phyloP scores from a whole-genome alignment of 2,797 vertebrate species.

The Rhabdophis nuchalis region DNA sequence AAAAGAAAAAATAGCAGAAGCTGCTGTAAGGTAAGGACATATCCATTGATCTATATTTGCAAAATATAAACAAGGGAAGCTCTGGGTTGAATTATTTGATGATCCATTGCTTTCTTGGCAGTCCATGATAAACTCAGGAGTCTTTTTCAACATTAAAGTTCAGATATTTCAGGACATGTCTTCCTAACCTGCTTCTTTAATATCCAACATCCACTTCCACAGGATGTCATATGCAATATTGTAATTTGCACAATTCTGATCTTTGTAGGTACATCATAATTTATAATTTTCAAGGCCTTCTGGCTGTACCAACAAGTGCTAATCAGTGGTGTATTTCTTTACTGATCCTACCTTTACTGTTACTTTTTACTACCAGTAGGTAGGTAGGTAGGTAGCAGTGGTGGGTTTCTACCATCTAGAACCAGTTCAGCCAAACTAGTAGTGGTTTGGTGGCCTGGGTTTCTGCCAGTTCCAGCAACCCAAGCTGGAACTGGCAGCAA shows the following conservation, averaged over 20 bases:
- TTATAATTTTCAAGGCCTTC: not conserved
- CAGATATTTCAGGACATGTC: not conserved
- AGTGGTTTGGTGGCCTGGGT: too few species aligned
- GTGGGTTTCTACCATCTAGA: too few species aligned
- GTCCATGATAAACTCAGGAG: not conserved
- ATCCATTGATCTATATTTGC: not conserved
- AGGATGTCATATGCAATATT: not conserved
- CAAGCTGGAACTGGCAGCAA: too few species aligned
- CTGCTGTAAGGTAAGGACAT: not conserved
- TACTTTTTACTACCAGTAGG: too few species aligned
- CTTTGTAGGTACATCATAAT: not conserved
- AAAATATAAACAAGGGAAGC: not conserved
- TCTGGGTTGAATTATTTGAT: not conserved
- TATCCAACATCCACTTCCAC: not conserved
- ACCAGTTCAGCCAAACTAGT: too few species aligned
- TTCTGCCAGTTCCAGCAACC: too few species aligned
- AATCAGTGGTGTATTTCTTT: not conserved
- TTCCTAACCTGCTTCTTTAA: not conserved
- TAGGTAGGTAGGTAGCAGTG: not conserved
- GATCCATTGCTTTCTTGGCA: not conserved
- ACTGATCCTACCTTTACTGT: not conserved
- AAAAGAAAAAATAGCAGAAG: not conserved
- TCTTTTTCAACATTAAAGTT: not conserved
- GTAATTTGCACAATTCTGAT: not conserved
- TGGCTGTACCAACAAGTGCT: not conserved